phyloP scores from a whole-genome alignment of 2,797 vertebrate genomes.

The Podarcis siculus region DNA sequence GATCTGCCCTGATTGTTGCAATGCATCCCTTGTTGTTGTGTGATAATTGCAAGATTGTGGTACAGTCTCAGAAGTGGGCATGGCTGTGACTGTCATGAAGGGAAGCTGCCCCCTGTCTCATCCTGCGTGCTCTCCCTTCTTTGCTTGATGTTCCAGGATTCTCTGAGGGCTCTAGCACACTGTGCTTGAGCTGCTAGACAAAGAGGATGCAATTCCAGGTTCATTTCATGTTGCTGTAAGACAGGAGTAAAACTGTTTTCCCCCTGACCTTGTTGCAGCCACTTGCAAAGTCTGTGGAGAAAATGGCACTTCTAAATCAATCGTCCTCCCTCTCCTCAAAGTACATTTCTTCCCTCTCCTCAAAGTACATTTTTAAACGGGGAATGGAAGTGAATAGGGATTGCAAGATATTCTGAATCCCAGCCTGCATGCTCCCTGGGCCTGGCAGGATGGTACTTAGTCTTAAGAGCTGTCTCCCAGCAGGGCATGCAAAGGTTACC shows the following conservation, averaged over 20 bases:
- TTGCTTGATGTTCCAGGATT: neutral
- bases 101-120: too few species aligned
- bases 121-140: too few species aligned
- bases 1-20: too few species aligned
- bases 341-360: constrained; percentile 42
- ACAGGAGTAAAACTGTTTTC: constrained; percentile 66
- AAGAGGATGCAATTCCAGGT: constrained; percentile 49
- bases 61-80: too few species aligned
- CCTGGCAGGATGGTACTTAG: neutral
- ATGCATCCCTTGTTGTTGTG: too few species aligned
- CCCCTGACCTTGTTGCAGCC: constrained; percentile 69
- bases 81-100: too few species aligned
- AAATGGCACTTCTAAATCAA: constrained; percentile 50
- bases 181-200: constrained; percentile 36
- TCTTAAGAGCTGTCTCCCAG: neutral
- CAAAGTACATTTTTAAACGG: constrained; percentile 44
- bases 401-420: neutral
- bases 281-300: constrained; percentile 54
- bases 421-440: neutral
- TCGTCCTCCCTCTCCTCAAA: constrained; percentile 44
- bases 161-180: constrained; percentile 32
- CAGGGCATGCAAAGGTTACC: neutral
- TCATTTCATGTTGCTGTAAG: constrained; percentile 60
- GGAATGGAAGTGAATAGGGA: neutral
- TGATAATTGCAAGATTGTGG: too few species aligned